These are phyloP conservation scores for Trichonephila clavata DNA, from an alignment of 1,140 invertebrate species.

Conservation along the genomic window DNA sequence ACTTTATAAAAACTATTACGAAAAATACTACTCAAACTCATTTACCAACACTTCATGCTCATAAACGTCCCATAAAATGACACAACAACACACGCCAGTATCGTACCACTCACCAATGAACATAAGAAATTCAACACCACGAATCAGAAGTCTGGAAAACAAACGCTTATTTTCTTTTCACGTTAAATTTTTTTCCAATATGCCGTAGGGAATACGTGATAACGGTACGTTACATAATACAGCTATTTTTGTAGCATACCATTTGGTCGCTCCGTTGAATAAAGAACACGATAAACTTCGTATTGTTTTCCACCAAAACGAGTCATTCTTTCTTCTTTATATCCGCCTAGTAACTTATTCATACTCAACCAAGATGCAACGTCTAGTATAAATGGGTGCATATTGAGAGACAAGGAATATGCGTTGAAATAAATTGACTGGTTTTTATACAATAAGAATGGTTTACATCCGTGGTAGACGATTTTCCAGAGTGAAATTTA, in stretches of 20 bases:
- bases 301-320: constrained; percentile 23
- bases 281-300: constrained; percentile 33
- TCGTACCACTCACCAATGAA: not conserved
- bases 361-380: not conserved
- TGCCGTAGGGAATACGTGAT: constrained; percentile 1
- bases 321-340: not conserved
- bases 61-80: not conserved
- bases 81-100: not conserved
- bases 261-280: constrained; percentile 25
- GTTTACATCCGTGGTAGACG: not conserved
- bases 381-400: constrained; percentile 12
- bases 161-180: not conserved
- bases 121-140: constrained; percentile 60
- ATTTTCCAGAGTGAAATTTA: not conserved
- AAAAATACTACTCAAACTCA: not conserved
- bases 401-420: not conserved
- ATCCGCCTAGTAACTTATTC: constrained; percentile 18
- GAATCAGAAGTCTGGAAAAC: constrained; percentile 36
- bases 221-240: constrained; percentile 30
- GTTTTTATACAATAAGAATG: not conserved
- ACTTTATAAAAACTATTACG: too few species aligned
- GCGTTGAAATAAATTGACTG: not conserved
- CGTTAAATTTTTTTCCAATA: not conserved
- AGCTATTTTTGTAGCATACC: constrained; percentile 14
- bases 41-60: not conserved